phyloP scores from a whole-genome alignment of 2,113 vertebrate genomes.

The Sterna hirundo region DNA sequence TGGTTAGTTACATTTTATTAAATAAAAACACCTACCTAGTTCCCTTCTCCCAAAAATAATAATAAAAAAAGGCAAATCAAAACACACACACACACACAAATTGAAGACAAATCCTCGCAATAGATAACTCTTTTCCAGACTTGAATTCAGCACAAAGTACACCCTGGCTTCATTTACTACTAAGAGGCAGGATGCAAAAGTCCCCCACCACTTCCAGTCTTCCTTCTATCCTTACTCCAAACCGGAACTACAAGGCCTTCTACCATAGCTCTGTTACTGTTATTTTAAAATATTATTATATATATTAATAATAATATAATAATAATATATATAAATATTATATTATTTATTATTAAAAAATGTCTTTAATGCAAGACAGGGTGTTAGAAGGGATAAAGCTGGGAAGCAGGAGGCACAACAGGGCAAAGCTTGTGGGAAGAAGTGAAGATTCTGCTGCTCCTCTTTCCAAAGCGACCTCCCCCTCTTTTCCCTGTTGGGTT shows the following conservation, averaged over 20 bases:
- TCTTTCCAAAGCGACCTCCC: not conserved
- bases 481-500: not conserved
- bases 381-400: not conserved
- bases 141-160: not conserved
- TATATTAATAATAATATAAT: too few species aligned
- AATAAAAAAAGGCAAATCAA: not conserved
- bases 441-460: not conserved
- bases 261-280: not conserved
- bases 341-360: too few species aligned
- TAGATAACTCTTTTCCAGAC: not conserved
- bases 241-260: not conserved
- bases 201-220: not conserved
- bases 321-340: too few species aligned
- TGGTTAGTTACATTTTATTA: constrained; percentile 43
- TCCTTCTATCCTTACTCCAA: not conserved
- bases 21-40: not conserved
- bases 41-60: not conserved
- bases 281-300: too few species aligned
- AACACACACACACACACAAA: not conserved
- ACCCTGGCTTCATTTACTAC: not conserved
- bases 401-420: not conserved
- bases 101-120: not conserved
- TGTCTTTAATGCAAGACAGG: not conserved
- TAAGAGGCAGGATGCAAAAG: not conserved
- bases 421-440: not conserved